Evolutionary conservation across 2,797 vertebrate genomes (phyloP).

Genomic region (Falco rusticolus): DNA sequence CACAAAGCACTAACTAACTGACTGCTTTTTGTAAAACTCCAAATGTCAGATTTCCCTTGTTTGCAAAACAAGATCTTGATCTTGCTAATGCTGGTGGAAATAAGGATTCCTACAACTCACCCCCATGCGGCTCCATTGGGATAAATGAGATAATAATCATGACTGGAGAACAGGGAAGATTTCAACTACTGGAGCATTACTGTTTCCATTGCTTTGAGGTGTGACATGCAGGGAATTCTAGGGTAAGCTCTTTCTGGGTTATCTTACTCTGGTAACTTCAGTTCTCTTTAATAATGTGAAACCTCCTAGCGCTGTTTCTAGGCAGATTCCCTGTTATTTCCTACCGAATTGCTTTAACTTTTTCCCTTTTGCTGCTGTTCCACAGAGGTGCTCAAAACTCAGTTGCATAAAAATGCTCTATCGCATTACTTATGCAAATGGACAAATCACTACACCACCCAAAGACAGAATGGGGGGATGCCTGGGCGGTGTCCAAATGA

Average conservation of each 20-base stretch:
- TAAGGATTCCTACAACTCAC: background rate
- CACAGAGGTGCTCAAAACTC: background rate
- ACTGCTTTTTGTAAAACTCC: background rate
- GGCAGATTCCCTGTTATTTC: background rate
- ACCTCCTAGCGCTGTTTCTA: background rate
- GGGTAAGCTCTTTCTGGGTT: background rate
- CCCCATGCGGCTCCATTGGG: background rate
- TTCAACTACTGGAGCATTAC: background rate
- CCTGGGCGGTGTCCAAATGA: background rate
- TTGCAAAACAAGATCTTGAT: background rate
- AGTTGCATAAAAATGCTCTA: background rate
- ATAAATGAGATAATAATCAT: background rate
- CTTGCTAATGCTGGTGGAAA: background rate
- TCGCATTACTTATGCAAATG: background rate
- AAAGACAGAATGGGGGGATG: background rate
- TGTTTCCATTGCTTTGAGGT: background rate
- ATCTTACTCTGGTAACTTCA: background rate
- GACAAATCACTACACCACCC: background rate
- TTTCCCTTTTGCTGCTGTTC: background rate
- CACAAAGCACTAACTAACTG: background rate
- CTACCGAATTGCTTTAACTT: background rate
- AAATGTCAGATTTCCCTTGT: background rate
- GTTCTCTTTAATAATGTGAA: background rate
- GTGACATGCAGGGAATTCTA: background rate
- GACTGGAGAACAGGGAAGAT: background rate